Percentiles rank a stretch among this genome's conserved stretches.
These are phyloP conservation scores for Rhingia campestris DNA, from an alignment of 2,888 invertebrate species.

Conservation along the genomic window DNA sequence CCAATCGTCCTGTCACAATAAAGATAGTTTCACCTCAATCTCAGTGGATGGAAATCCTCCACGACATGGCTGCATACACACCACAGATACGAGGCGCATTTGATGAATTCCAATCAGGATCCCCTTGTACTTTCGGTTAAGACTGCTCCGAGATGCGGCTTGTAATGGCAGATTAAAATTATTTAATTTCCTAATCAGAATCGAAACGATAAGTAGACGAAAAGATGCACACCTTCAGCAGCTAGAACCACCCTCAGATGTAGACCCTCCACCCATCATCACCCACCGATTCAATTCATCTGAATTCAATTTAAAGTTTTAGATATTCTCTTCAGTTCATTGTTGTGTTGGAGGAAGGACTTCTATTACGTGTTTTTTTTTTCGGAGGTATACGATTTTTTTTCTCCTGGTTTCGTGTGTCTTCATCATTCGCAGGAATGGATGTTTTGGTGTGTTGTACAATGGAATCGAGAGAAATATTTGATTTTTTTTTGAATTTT, in stretches of 20 bases:
- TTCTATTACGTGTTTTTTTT: slow-evolving; percentile 32
- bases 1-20: slow-evolving; percentile 64
- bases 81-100: slow-evolving; percentile 38
- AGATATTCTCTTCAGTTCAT: slow-evolving; percentile 52
- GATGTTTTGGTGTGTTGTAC: slow-evolving; percentile 16
- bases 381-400: background rate
- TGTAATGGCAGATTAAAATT: slow-evolving; percentile 73
- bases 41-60: slow-evolving; percentile 19
- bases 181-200: slow-evolving; percentile 73
- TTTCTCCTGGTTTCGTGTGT: slow-evolving; percentile 20
- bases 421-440: slow-evolving; percentile 61
- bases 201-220: slow-evolving; percentile 25
- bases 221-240: slow-evolving; percentile 54
- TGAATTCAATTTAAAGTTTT: slow-evolving; percentile 74
- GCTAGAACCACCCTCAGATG: background rate
- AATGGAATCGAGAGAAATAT: slow-evolving; percentile 56
- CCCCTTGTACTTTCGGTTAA: slow-evolving; percentile 13
- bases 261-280: background rate
- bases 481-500: slow-evolving; percentile 31
- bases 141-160: slow-evolving; percentile 50
- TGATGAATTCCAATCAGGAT: slow-evolving; percentile 48
- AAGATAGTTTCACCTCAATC: slow-evolving; percentile 61
- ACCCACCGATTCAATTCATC: slow-evolving; percentile 30
- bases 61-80: slow-evolving; percentile 11
- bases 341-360: slow-evolving; percentile 56